A percentile compares a stretch with the other conserved stretches of the same genome.
Evolutionary conservation across 2,888 invertebrate genomes (phyloP).

Genomic region (Helicoverpa assulta): DNA sequence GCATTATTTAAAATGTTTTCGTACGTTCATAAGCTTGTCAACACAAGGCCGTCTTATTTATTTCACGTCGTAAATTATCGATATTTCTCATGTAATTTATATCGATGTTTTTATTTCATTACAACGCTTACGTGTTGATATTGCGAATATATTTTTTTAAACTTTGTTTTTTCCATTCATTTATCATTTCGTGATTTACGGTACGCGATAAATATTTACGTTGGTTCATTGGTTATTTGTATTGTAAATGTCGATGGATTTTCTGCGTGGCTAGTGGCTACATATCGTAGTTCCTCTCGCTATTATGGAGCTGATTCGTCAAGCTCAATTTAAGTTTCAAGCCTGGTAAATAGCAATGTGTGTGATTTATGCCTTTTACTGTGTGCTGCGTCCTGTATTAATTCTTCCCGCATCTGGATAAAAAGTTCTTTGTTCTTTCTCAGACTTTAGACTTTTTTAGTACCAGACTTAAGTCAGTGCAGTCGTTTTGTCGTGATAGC

Average conservation of each 20-base stretch:
- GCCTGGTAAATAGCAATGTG: too few species aligned
- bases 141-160: constrained; percentile 27
- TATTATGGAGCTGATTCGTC: too few species aligned
- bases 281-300: not conserved
- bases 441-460: too few species aligned
- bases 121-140: constrained; percentile 24
- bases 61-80: constrained; percentile 30
- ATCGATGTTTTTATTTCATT: constrained; percentile 43
- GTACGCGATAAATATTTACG: constrained; percentile 37
- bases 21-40: constrained; percentile 9
- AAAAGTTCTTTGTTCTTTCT: too few species aligned
- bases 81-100: constrained; percentile 15
- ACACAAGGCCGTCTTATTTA: constrained; percentile 14
- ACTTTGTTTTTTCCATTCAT: constrained; percentile 42
- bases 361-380: too few species aligned
- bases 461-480: too few species aligned
- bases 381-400: too few species aligned
- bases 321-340: too few species aligned
- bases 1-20: constrained; percentile 14
- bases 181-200: constrained; percentile 38
- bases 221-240: constrained; percentile 11
- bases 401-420: too few species aligned
- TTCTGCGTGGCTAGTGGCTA: constrained; percentile 1
- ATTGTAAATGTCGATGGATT: constrained; percentile 15
- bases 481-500: too few species aligned